phyloP scores from a whole-genome alignment of 2,113 vertebrate genomes.

The Willisornis vidua region DNA sequence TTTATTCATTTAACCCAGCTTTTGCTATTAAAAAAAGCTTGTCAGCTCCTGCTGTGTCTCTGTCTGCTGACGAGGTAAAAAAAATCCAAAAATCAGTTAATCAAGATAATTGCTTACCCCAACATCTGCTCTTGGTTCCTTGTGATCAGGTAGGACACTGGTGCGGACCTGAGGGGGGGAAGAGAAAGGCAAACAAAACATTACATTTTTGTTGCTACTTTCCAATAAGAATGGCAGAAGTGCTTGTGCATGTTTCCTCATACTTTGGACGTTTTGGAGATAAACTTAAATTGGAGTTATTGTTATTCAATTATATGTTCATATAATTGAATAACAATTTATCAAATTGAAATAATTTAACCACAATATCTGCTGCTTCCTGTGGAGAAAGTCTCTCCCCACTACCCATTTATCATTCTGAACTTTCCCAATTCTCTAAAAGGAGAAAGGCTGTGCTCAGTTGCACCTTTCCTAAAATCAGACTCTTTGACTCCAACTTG shows the following conservation, averaged over 20 bases:
- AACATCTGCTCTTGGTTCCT: slow-evolving; percentile 74
- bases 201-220: background rate
- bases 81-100: background rate
- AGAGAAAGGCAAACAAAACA: background rate
- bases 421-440: background rate
- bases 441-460: background rate
- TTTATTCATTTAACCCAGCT: background rate
- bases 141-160: slow-evolving; percentile 71
- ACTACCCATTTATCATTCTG: background rate
- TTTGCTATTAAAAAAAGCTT: background rate
- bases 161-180: slow-evolving; percentile 68
- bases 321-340: background rate
- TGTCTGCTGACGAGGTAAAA: background rate
- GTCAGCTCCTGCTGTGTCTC: background rate
- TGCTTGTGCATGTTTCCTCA: background rate
- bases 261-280: background rate
- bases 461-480: background rate
- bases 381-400: background rate
- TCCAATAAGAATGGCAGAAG: background rate
- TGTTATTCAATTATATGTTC: too few relatives aligned
- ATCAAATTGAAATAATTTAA: background rate
- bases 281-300: background rate
- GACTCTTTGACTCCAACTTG: background rate
- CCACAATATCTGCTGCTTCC: background rate
- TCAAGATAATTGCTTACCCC: slow-evolving; percentile 69